Evolutionary conservation across 1,140 invertebrate genomes (phyloP).

Genomic region (Ceratosolen fusciceps): DNA sequence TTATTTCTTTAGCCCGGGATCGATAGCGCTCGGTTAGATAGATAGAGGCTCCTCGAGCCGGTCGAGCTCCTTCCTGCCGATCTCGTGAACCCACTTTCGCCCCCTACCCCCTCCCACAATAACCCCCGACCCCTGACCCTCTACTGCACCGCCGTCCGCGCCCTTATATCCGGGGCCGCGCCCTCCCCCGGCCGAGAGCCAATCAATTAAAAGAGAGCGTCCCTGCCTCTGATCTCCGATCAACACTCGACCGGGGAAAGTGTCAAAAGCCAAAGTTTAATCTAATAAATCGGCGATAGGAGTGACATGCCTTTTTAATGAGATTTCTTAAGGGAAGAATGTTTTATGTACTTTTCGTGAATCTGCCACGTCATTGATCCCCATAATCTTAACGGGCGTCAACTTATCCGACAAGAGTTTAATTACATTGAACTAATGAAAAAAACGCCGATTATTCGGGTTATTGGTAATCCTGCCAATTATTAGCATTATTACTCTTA

Average conservation of each 20-base stretch:
- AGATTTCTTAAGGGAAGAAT: constrained; percentile 48
- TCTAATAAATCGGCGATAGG: constrained; percentile 44
- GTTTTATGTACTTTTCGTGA: constrained; percentile 42
- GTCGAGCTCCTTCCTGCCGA: too few species aligned
- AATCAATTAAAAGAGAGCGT: constrained; percentile 43
- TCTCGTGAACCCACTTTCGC: too few species aligned
- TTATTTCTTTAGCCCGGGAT: too few species aligned
- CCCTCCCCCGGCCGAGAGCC: too few species aligned
- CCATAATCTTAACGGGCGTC: constrained; percentile 28
- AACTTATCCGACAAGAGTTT: constrained; percentile 16
- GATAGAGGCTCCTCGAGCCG: too few species aligned
- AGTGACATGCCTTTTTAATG: constrained; percentile 41
- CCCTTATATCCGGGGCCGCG: too few species aligned
- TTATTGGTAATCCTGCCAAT: not conserved
- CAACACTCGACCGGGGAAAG: constrained; percentile 7
- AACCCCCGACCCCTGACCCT: too few species aligned
- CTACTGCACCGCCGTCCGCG: too few species aligned
- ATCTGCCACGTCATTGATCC: constrained; percentile 33
- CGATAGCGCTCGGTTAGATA: too few species aligned
- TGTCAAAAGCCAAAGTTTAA: constrained; percentile 45
- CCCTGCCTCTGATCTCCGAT: constrained; percentile 19
- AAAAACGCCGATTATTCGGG: too few species aligned
- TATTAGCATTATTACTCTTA: too few species aligned
- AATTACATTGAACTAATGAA: constrained; percentile 28
- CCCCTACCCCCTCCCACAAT: too few species aligned